These are phyloP conservation scores for Artemia franciscana DNA, from an alignment of 1,140 invertebrate genomes.

Conservation along the genomic window DNA sequence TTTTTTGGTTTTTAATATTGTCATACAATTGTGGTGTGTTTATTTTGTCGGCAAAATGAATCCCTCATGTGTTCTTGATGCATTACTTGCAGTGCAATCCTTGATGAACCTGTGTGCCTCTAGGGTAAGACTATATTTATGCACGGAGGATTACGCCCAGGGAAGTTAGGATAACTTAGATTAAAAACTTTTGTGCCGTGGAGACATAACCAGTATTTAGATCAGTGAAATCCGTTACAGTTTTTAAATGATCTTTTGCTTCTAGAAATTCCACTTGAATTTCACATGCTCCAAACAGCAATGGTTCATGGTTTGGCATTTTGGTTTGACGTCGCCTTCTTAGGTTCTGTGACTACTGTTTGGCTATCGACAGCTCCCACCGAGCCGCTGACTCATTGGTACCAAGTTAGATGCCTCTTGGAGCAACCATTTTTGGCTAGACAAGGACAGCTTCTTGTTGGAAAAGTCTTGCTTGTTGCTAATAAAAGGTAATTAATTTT, in stretches of 20 bases:
- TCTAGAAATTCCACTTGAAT: slow-evolving; percentile 74
- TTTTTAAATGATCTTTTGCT: slow-evolving; percentile 5
- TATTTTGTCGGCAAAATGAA: too few relatives aligned
- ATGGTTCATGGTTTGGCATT: slow-evolving; percentile 93
- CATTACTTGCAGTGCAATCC: too few relatives aligned
- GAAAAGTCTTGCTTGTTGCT: slow-evolving; percentile 62
- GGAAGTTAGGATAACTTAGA: too few relatives aligned
- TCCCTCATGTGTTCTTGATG: too few relatives aligned
- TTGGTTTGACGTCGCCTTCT: slow-evolving; percentile 99
- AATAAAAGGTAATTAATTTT: slow-evolving; percentile 69
- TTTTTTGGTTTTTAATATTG: too few relatives aligned
- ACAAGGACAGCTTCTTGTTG: slow-evolving; percentile 72
- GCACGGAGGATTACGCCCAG: too few relatives aligned
- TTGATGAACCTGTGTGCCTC: too few relatives aligned
- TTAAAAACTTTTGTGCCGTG: too few relatives aligned
- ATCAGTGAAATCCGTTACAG: too few relatives aligned
- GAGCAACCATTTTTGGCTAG: slow-evolving; percentile 84
- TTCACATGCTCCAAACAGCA: slow-evolving; percentile 72
- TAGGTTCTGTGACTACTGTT: slow-evolving; percentile 64
- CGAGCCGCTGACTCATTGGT: slow-evolving; percentile 98
- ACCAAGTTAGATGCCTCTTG: slow-evolving; percentile 89
- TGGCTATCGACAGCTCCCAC: slow-evolving; percentile 97
- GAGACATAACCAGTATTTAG: too few relatives aligned
- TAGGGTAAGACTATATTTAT: too few relatives aligned
- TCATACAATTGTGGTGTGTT: too few relatives aligned